Base-by-base conservation (phyloP, 1,140 invertebrate genomes). In the Rhizoglyphus robini region DNA sequence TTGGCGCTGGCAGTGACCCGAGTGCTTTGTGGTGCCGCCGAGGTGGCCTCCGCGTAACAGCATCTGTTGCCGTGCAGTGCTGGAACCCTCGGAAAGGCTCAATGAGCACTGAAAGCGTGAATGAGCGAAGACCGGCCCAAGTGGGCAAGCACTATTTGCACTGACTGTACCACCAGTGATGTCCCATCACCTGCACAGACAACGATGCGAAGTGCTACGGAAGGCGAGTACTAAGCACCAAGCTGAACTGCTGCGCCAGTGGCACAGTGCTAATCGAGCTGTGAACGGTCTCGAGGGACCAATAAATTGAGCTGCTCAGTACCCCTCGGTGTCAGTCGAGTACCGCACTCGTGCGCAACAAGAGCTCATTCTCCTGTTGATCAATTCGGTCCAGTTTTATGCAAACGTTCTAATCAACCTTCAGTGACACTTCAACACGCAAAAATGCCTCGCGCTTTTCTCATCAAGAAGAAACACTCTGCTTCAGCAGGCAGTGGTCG, bases 391-490 rank as follows among this genome's bases (percentile, higher is more conserved):
- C 8, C n/a, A 11, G 8, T 41, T 11, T 8, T 41, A 46, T 3
- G 18, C 8, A 20, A 46, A 46, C 41, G 23, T 46, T 46, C 38
- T n/a, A 3, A 57, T 47, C 32, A 2, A 3, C 13, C 46, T 25
- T 27, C 36, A 18, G 25, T 31, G 25, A 30, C 29, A 4, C 13
- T 25, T 23, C 3, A 20, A 49, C 4, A 29, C 11, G 3, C 15
- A 58, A 73, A 61, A 63, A 80, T 81, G 77, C 76, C 80, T 20
- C 74, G 77, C 23, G 78, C 77, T 57, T 79, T 81, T 71, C 74
- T 80, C 5, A 79, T 79, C 69, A 87, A 88, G 79, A 84, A 86
- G 74, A 86, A 87, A 66, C 75, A 89, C 41, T 49, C 63, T n/a
- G n/a, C n/a, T 29, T 38, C 65, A 25, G 30, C 57, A 29, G 23